phyloP scores from a whole-genome alignment of 2,113 vertebrate species.

The Callipepla squamata region DNA sequence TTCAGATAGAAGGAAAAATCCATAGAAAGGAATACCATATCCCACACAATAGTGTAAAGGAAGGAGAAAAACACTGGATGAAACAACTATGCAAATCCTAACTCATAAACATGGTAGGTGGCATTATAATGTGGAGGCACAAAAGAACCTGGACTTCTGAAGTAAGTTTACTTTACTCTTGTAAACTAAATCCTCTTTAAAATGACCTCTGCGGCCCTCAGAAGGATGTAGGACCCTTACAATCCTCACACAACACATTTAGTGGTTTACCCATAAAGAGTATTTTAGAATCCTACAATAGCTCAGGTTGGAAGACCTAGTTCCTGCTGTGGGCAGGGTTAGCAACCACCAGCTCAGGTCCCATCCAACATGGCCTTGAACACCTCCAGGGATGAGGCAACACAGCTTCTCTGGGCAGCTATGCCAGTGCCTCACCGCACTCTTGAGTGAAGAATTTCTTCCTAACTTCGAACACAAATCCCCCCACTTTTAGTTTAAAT shows the following conservation, averaged over 20 bases:
- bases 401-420: no score
- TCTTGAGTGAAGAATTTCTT: no score
- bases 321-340: no score
- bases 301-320: no score
- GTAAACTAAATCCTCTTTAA: background rate
- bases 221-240: background rate
- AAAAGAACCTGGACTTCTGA: background rate
- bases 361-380: no score
- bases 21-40: background rate
- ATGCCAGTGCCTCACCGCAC: no score
- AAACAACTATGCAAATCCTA: background rate
- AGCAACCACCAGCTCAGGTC: no score
- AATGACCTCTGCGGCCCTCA: background rate
- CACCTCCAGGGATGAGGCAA: no score
- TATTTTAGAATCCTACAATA: background rate
- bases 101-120: background rate
- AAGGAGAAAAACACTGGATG: background rate
- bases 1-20: background rate
- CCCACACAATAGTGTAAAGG: background rate
- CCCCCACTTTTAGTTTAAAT: no score
- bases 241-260: background rate
- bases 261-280: accelerated
- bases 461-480: no score
- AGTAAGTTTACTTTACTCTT: background rate
- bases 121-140: background rate